Conservation (phyloP, 2,888 invertebrate species). For the Erannis defoliaria region DNA sequence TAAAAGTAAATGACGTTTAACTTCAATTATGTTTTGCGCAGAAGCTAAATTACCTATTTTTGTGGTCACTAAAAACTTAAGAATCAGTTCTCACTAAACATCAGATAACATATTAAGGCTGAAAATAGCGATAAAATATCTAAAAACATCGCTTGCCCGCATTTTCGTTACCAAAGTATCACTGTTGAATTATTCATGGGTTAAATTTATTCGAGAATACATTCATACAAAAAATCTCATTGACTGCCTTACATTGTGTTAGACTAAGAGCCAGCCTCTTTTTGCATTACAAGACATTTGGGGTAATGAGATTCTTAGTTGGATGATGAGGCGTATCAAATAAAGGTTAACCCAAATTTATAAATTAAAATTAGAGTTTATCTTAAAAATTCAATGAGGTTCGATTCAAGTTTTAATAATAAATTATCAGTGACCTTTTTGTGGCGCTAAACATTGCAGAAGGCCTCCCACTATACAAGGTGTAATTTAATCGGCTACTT, state of each 20-base stretch:
- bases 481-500: too few relatives aligned
- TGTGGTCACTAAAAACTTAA: background rate
- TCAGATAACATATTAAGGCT: conserved; percentile 1
- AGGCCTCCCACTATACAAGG: too few relatives aligned
- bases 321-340: background rate
- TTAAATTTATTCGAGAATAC: conserved; percentile 41
- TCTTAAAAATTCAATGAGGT: background rate
- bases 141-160: conserved; percentile 19
- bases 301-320: background rate
- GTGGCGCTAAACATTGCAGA: too few relatives aligned
- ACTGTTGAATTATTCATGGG: conserved; percentile 39
- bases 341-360: background rate
- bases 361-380: background rate
- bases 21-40: too few relatives aligned
- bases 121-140: conserved; percentile 26
- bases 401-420: too few relatives aligned
- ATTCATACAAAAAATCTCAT: conserved; percentile 45
- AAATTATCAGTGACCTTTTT: background rate
- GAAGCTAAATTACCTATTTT: too few relatives aligned
- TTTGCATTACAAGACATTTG: background rate
- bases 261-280: conserved; percentile 26
- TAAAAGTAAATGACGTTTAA: too few relatives aligned
- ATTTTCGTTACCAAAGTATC: conserved; percentile 27
- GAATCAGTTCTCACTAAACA: background rate
- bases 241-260: conserved; percentile 38